phyloP scores from a whole-genome alignment of 2,113 vertebrate species.

The Eulacestoma nigropectus region DNA sequence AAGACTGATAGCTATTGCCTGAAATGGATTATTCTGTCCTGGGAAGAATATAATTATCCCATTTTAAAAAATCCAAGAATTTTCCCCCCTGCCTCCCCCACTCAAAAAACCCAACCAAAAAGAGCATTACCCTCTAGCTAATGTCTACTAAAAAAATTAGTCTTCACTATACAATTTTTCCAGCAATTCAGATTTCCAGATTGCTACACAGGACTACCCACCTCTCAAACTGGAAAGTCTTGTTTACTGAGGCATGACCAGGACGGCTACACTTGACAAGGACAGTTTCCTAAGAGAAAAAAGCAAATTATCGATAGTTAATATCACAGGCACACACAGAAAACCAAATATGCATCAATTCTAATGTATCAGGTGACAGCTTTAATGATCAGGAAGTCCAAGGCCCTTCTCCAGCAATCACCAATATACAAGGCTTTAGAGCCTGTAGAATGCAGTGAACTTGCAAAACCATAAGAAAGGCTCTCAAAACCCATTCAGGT shows the following conservation, averaged over 20 bases:
- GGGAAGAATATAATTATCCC: neutral
- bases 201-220: neutral
- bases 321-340: neutral
- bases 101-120: neutral
- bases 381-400: neutral
- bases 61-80: neutral
- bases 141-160: neutral
- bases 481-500: neutral
- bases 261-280: slow-evolving; percentile 52
- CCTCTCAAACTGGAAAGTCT: slow-evolving; percentile 71
- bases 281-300: slow-evolving; percentile 63
- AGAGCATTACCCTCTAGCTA: neutral
- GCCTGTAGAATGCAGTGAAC: neutral
- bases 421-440: neutral
- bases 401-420: neutral
- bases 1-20: neutral
- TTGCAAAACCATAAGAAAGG: neutral
- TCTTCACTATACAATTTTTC: neutral
- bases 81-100: rapidly evolving
- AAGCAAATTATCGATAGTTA: neutral
- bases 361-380: neutral
- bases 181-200: neutral
- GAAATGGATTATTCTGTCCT: neutral
- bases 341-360: neutral
- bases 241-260: slow-evolving; percentile 46